These are phyloP conservation scores for Neolamprologus fasciatus DNA, from an alignment of 2,113 vertebrate species.

Conservation along the genomic window DNA sequence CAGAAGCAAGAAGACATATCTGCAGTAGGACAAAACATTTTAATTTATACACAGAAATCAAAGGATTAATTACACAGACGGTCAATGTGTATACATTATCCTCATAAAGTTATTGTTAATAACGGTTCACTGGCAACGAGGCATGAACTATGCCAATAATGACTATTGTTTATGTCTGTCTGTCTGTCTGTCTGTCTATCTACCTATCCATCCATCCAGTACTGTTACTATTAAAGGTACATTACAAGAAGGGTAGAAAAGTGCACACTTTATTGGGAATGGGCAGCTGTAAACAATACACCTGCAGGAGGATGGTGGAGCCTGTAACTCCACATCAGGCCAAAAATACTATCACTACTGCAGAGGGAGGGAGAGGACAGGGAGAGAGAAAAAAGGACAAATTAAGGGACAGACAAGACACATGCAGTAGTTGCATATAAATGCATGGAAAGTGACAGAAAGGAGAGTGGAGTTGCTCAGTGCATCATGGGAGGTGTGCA, in stretches of 20 bases:
- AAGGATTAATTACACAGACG: not conserved
- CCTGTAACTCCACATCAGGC: not conserved
- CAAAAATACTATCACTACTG: not conserved
- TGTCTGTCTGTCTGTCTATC: accelerated
- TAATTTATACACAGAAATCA: not conserved
- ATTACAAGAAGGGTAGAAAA: not conserved
- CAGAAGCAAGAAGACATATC: not conserved
- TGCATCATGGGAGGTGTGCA: not conserved
- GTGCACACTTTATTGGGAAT: not conserved
- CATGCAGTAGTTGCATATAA: not conserved
- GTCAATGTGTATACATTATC: not conserved
- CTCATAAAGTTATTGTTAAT: not conserved
- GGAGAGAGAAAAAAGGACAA: not conserved
- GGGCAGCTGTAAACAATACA: not conserved
- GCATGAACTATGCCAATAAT: not conserved
- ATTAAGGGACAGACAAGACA: not conserved
- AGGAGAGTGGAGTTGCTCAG: not conserved
- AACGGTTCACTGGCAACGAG: not conserved
- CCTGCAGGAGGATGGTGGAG: not conserved
- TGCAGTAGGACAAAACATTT: not conserved
- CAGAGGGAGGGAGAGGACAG: not conserved
- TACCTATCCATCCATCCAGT: not conserved
- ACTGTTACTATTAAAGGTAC: not conserved
- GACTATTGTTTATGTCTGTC: not conserved
- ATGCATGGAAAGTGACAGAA: not conserved